A percentile compares a stretch with the other conserved stretches of the same genome.
These are phyloP conservation scores for Fundulus diaphanus DNA, from an alignment of 2,797 vertebrate genomes.

Conservation along the genomic window DNA sequence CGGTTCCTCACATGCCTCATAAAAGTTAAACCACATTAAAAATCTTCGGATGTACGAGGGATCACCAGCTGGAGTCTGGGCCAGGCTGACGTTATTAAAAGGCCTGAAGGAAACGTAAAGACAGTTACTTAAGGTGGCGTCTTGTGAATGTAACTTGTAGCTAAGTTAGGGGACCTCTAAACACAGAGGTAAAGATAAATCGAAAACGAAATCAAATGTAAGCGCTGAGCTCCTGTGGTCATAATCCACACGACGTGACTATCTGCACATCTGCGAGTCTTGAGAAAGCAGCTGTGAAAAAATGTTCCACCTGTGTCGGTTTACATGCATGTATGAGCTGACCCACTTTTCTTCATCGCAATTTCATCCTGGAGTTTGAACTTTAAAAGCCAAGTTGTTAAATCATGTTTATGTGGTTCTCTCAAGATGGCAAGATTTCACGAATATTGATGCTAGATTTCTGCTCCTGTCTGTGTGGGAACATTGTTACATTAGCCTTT, in stretches of 20 bases:
- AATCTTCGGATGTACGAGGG: not conserved
- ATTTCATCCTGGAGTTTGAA: not conserved
- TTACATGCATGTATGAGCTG: too few species aligned
- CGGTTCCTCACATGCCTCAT: not conserved
- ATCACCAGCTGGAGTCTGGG: not conserved
- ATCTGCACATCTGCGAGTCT: not conserved
- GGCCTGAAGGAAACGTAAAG: not conserved
- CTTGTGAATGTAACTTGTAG: not conserved
- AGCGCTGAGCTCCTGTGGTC: not conserved
- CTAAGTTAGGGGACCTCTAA: not conserved
- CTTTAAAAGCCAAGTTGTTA: not conserved
- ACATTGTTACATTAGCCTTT: not conserved
- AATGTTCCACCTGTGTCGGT: not conserved
- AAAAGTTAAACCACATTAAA: conserved; percentile 3
- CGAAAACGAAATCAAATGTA: not conserved
- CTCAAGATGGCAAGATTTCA: not conserved
- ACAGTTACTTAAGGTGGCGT: not conserved
- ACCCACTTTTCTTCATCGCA: too few species aligned
- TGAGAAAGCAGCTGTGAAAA: not conserved
- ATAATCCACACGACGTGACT: not conserved
- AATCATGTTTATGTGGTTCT: not conserved
- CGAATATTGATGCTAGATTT: not conserved
- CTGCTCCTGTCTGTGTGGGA: not conserved
- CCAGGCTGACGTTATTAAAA: not conserved
- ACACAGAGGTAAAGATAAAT: not conserved